Conservation (phyloP, 1,140 invertebrate species). For the Himalopsyche phryganea region DNA sequence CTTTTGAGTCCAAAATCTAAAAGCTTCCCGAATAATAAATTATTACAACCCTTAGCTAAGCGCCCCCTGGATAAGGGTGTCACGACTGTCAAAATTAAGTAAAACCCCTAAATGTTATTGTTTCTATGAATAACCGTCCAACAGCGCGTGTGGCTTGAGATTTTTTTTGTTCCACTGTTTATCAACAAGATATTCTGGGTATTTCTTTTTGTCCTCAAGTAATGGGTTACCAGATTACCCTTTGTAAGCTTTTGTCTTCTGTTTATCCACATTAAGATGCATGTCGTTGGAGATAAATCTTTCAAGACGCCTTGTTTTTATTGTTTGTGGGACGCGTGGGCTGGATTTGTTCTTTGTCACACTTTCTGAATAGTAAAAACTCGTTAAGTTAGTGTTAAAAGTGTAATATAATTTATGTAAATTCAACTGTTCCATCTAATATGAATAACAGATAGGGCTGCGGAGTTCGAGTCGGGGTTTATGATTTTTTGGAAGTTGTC, state of each 20-base stretch:
- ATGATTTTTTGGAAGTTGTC: too few relatives aligned
- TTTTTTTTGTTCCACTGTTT: conserved; percentile 19
- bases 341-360: too few relatives aligned
- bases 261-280: conserved; percentile 33
- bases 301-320: conserved; percentile 4
- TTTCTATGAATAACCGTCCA: conserved; percentile 20
- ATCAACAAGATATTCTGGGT: conserved; percentile 27
- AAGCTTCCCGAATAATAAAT: too few relatives aligned
- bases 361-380: too few relatives aligned
- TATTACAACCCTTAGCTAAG: conserved; percentile 3
- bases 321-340: background rate
- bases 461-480: too few relatives aligned
- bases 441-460: too few relatives aligned
- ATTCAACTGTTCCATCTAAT: too few relatives aligned
- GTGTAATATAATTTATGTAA: too few relatives aligned
- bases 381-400: too few relatives aligned
- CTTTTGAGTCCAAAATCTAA: too few relatives aligned
- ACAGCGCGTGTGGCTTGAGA: conserved; percentile 26
- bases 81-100: conserved; percentile 28
- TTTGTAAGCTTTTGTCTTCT: conserved; percentile 26
- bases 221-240: conserved; percentile 29
- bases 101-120: conserved; percentile 26
- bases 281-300: conserved; percentile 23
- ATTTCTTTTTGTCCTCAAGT: conserved; percentile 24
- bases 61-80: conserved; percentile 10